A percentile compares a stretch with the other conserved stretches of the same genome.
Evolutionary conservation across 2,888 invertebrate species (phyloP).

Genomic region (Caenorhabditis panamensis): DNA sequence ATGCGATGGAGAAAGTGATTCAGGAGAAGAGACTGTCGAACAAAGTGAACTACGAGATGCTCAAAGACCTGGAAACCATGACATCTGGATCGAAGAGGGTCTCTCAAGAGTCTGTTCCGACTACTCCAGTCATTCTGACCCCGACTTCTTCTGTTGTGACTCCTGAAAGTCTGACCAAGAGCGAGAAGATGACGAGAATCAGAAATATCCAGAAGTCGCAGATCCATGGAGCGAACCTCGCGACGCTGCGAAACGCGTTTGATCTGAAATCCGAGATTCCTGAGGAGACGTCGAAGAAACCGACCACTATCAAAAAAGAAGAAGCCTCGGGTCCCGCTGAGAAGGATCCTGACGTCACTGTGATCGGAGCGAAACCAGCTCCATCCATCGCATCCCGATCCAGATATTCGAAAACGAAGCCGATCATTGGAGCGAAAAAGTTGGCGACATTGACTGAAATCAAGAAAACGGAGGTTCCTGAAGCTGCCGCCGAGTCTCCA

Average conservation of each 20-base stretch:
- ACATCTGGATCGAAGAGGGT: background rate
- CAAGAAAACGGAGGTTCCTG: too few relatives aligned
- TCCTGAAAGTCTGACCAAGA: constrained; percentile 33
- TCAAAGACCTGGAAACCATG: constrained; percentile 82
- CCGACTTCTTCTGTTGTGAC: constrained; percentile 13
- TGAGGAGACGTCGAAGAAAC: background rate
- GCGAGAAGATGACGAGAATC: constrained; percentile 24
- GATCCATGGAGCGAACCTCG: constrained; percentile 10
- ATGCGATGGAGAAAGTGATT: constrained; percentile 96
- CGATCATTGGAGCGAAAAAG: constrained; percentile 44
- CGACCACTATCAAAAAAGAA: constrained; percentile 1
- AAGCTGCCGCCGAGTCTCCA: too few relatives aligned
- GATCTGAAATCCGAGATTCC: constrained; percentile 30
- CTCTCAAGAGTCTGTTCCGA: background rate
- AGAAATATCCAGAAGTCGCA: constrained; percentile 17
- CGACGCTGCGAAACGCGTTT: constrained; percentile 31
- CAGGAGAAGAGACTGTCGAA: constrained; percentile 94
- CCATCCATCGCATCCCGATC: constrained; percentile 1
- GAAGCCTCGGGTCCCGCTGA: background rate
- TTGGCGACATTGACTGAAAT: constrained; percentile 19
- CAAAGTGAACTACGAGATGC: constrained; percentile 97
- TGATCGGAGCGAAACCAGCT: background rate
- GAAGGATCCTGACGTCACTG: background rate
- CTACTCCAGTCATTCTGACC: background rate
- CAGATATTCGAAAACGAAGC: constrained; percentile 50